Evolutionary conservation across 2,888 invertebrate species (phyloP).

Genomic region (Amphipyra tragopoginis): DNA sequence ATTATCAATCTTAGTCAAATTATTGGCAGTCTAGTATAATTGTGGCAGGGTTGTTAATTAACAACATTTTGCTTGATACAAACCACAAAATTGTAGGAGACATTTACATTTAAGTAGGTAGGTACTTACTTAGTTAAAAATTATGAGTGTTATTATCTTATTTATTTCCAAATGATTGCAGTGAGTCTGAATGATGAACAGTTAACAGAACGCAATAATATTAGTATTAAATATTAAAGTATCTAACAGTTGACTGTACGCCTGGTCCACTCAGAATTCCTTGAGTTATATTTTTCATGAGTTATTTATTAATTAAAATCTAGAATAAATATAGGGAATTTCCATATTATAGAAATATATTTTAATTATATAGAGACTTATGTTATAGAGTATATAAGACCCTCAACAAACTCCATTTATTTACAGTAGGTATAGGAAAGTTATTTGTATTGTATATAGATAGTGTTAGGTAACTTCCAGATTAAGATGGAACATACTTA

Average conservation of each 20-base stretch:
- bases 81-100: constrained; percentile 13
- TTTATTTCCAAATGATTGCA: constrained; percentile 3
- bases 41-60: constrained; percentile 29
- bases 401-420: constrained; percentile 8
- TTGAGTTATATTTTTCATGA: constrained; percentile 1
- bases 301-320: constrained; percentile 1
- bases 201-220: constrained; percentile 34
- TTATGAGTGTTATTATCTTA: constrained; percentile 7
- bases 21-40: constrained; percentile 35
- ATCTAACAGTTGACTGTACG: background rate
- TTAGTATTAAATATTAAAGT: too few species aligned
- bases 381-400: constrained; percentile 7
- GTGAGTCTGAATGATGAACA: constrained; percentile 6
- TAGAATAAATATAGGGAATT: constrained; percentile 31
- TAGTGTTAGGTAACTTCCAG: constrained; percentile 1
- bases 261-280: constrained; percentile 4
- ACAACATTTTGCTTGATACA: background rate
- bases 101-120: constrained; percentile 18
- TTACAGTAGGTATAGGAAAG: constrained; percentile 17
- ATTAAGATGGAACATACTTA: constrained; percentile 1
- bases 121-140: constrained; percentile 15
- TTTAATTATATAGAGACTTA: constrained; percentile 22
- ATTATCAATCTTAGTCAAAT: constrained; percentile 14
- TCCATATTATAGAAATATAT: constrained; percentile 27
- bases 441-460: constrained; percentile 9